Conservation (phyloP, 2,113 vertebrate genomes). For the Phodopus roborovskii region DNA sequence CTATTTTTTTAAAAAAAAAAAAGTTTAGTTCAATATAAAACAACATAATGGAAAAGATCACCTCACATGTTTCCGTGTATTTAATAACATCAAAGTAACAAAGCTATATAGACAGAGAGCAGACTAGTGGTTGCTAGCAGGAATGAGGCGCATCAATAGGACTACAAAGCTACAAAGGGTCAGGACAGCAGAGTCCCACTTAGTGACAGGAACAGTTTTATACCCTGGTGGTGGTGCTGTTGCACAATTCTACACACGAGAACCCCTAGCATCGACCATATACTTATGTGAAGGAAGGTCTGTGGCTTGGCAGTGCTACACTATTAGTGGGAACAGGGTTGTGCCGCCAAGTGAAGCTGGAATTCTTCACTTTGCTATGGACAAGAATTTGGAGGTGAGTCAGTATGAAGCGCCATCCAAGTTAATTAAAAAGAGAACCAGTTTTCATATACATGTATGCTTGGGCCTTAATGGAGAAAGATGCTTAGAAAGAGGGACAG, state of each 20-base stretch:
- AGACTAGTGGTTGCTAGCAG: background rate
- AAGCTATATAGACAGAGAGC: background rate
- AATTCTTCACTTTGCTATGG: background rate
- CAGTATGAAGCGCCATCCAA: background rate
- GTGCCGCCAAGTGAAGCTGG: background rate
- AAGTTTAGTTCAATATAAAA: constrained; percentile 79
- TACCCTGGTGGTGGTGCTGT: background rate
- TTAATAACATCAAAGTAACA: background rate
- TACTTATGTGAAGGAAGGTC: background rate
- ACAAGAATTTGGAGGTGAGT: background rate
- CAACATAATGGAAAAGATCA: background rate
- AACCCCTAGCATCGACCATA: background rate
- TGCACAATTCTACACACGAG: background rate
- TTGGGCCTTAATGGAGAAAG: background rate
- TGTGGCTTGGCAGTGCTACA: background rate
- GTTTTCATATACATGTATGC: background rate
- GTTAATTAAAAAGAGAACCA: background rate
- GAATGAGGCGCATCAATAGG: too few species aligned
- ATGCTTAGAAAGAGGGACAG: background rate
- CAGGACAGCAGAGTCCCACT: background rate
- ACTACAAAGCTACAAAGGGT: background rate
- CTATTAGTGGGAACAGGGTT: background rate
- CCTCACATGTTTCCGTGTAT: background rate
- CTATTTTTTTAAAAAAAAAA: constrained; percentile 84
- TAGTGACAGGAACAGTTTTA: background rate